Conservation (phyloP, 2,888 invertebrate species). For the Latrodectus elegans region DNA sequence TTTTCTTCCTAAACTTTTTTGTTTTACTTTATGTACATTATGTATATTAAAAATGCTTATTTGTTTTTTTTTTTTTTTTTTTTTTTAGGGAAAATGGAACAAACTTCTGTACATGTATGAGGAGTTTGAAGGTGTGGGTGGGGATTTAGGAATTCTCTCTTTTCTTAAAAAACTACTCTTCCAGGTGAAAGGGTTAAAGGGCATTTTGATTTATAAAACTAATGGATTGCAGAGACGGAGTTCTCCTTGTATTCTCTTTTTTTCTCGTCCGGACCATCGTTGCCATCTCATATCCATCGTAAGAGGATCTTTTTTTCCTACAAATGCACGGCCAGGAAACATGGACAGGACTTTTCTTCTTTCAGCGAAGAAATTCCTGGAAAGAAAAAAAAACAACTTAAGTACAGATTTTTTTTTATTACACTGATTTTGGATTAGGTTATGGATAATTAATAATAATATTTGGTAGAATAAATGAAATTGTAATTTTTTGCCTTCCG, state of each 20-base stretch:
- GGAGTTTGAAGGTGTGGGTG: constrained; percentile 34
- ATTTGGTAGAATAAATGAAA: too few species aligned
- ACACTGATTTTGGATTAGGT: too few species aligned
- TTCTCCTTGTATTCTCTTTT: constrained; percentile 33
- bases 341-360: constrained; percentile 53
- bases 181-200: constrained; percentile 33
- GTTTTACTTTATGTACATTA: constrained; percentile 59
- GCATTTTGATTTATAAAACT: constrained; percentile 64
- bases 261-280: constrained; percentile 20
- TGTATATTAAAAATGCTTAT: constrained; percentile 68
- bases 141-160: constrained; percentile 4
- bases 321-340: constrained; percentile 41
- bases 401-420: neutral
- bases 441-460: too few species aligned
- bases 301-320: constrained; percentile 36
- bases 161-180: constrained; percentile 67
- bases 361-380: constrained; percentile 61
- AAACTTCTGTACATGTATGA: constrained; percentile 57
- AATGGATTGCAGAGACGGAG: constrained; percentile 60
- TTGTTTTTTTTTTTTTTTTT: too few species aligned
- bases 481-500: too few species aligned
- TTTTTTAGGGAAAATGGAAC: constrained; percentile 67
- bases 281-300: constrained; percentile 3
- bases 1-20: constrained; percentile 62
- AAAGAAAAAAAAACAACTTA: constrained; percentile 10